Base-by-base conservation (phyloP, 1,140 invertebrate genomes). In the Tetramorium alpestre region DNA sequence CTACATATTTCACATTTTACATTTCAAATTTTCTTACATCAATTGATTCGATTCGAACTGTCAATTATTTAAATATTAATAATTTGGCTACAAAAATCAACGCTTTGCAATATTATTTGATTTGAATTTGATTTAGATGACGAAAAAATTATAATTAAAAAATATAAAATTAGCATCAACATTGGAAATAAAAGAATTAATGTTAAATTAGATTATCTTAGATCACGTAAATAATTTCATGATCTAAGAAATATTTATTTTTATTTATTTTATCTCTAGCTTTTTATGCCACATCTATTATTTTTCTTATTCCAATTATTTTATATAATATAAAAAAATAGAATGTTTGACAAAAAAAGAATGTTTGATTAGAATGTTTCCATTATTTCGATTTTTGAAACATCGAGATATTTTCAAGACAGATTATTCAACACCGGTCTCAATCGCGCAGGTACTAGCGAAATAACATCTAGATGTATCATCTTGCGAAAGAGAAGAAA, bases 91-190 rank as follows among this genome's bases (percentile, higher is more conserved):
- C 10, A 44, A 76, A 1, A 11, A 44, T 2, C 25, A 25, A 25
- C 69, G 18, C 22, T 67, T 67, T 41, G 13, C n/a, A 75, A 51
- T 0, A 3, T 38, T 75, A 18, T 16, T 49, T 2, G 18, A 72
- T 18, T 72, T 33, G 18, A 33, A 72, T 56, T n/a, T n/a, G 5
- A 41, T 75, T 56, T 16, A 25, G 0, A 81, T 81, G 11, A 47
- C 8, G 3, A 47, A 47, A 47, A 47, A 47, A 13, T 41, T 13
- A 2, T 44, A 11, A 44, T 81, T 0, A 18, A 70, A 70, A 41
- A 81, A n/a, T 54, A 72, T 56, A 44, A 56, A 41, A 38, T 56
- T 56, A 81, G n/a, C 70, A 54, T 10, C 10, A 72, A 56, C 44
- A 25, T 33, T n/a, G 16, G 7, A 64, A 18, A 33, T 38, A 64